phyloP scores from a whole-genome alignment of 2,113 vertebrate species.

The Hystrix brachyura region DNA sequence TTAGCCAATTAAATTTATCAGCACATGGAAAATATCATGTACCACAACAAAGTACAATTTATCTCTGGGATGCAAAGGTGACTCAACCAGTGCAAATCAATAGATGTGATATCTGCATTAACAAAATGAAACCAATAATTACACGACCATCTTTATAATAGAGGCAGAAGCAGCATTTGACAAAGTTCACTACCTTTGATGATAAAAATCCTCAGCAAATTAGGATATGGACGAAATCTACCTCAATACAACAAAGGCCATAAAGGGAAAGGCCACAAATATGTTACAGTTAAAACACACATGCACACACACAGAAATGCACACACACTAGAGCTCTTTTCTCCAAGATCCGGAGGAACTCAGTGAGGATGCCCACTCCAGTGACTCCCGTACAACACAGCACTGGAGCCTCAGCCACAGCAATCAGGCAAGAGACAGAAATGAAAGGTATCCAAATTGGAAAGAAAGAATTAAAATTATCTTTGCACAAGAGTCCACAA shows the following conservation, averaged over 20 bases:
- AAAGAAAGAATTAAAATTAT: background rate
- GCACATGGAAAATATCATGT: background rate
- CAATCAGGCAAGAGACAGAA: background rate
- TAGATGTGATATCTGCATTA: background rate
- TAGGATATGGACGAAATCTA: background rate
- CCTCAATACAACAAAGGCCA: background rate
- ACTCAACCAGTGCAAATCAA: background rate
- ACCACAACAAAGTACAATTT: background rate
- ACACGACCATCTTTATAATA: background rate
- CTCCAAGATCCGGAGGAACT: background rate
- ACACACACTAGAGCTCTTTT: background rate
- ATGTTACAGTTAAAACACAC: background rate
- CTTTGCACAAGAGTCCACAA: background rate
- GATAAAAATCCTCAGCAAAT: background rate
- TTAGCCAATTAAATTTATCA: background rate
- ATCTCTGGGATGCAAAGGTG: background rate
- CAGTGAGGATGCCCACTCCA: background rate
- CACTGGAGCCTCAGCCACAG: background rate
- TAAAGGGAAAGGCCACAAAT: background rate
- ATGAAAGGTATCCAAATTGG: background rate
- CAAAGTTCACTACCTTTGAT: background rate
- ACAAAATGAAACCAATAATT: background rate
- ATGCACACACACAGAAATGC: too few relatives aligned
- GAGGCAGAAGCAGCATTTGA: background rate
- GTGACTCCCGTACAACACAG: background rate